These are phyloP conservation scores for Drosophila fuyamai DNA, from an alignment of 1,140 invertebrate species.

Conservation along the genomic window DNA sequence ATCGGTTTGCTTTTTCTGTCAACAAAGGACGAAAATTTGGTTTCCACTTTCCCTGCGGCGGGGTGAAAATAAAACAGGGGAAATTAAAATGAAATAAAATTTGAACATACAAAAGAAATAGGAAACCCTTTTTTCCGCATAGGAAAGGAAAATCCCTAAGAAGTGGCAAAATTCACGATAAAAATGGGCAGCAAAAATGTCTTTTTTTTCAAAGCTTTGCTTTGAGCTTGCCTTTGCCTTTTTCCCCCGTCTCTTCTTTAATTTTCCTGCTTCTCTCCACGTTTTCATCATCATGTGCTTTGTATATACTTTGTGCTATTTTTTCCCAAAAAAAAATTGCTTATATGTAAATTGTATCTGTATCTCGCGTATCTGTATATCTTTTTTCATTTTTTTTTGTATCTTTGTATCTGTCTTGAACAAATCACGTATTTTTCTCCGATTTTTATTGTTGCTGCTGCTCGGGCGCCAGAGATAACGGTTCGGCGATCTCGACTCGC, in stretches of 20 bases:
- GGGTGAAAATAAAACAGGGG: background rate
- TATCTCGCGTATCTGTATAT: constrained; percentile 27
- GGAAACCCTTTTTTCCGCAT: constrained; percentile 19
- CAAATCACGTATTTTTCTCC: constrained; percentile 64
- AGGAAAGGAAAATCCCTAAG: constrained; percentile 3
- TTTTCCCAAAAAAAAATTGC: constrained; percentile 34
- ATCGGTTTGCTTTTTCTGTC: background rate
- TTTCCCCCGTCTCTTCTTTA: constrained; percentile 19
- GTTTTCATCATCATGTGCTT: constrained; percentile 28
- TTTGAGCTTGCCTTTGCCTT: constrained; percentile 43
- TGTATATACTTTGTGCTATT: constrained; percentile 33
- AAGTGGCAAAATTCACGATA: constrained; percentile 11
- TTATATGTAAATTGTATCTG: constrained; percentile 50
- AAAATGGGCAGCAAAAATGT: constrained; percentile 21
- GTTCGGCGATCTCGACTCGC: constrained; percentile 42
- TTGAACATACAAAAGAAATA: background rate
- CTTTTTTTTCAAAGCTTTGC: constrained; percentile 56
- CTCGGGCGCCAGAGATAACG: constrained; percentile 52
- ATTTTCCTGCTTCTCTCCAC: constrained; percentile 5
- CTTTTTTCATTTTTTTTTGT: constrained; percentile 7
- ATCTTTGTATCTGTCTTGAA: constrained; percentile 44
- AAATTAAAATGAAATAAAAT: constrained; percentile 11
- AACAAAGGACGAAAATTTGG: background rate
- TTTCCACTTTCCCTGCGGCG: background rate
- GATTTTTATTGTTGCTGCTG: constrained; percentile 7